These are phyloP conservation scores for Pteropus alecto DNA, from an alignment of 2,113 vertebrate species.

Conservation along the genomic window DNA sequence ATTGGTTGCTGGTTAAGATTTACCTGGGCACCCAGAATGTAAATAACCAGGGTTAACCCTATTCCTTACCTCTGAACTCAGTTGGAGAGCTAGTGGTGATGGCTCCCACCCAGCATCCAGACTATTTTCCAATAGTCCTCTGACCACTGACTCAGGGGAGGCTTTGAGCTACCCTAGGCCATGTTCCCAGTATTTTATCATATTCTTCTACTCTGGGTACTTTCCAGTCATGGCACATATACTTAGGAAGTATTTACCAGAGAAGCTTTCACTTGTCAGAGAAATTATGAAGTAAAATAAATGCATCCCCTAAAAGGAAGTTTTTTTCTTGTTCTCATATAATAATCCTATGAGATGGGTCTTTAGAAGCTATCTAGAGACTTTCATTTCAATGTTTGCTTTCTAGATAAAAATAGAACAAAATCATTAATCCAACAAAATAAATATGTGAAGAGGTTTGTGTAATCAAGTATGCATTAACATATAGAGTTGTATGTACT, in stretches of 20 bases:
- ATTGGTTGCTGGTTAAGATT: background rate
- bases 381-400: background rate
- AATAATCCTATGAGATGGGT: background rate
- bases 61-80: background rate
- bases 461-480: background rate
- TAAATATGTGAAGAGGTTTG: background rate
- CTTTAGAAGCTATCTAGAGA: background rate
- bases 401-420: background rate
- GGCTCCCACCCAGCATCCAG: background rate
- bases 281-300: conserved; percentile 6
- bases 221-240: background rate
- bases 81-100: background rate
- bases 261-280: background rate
- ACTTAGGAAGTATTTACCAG: background rate
- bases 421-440: background rate
- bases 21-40: background rate
- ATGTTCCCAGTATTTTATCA: background rate
- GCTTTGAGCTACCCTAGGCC: background rate
- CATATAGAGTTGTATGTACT: background rate
- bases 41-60: background rate
- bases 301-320: background rate
- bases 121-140: background rate
- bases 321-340: background rate
- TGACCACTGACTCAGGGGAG: background rate
- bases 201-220: background rate